A percentile compares a stretch with the other conserved stretches of the same genome.
These are phyloP conservation scores for Ceratosolen fusciceps DNA, from an alignment of 1,140 invertebrate species.

Conservation along the genomic window DNA sequence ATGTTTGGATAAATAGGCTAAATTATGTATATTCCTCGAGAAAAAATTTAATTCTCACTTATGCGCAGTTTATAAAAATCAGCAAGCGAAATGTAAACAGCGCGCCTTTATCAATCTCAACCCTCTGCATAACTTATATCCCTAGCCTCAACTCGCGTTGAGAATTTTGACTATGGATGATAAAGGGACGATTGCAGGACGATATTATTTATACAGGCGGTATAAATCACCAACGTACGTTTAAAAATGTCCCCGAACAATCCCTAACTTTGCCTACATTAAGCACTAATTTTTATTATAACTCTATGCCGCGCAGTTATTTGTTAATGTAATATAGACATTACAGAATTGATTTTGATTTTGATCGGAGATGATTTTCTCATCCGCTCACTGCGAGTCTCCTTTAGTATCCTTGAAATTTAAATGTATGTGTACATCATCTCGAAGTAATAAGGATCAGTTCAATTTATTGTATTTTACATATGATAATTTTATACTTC, in stretches of 20 bases:
- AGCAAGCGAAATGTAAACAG: neutral
- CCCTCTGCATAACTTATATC: neutral
- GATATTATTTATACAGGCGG: slow-evolving; percentile 33
- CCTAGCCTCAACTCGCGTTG: neutral
- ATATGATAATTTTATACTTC: too few species aligned
- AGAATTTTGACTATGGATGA: slow-evolving; percentile 22
- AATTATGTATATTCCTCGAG: neutral
- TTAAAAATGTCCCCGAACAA: slow-evolving; percentile 29
- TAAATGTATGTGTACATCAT: neutral
- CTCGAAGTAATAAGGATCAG: neutral
- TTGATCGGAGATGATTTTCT: slow-evolving; percentile 12
- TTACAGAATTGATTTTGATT: slow-evolving; percentile 12
- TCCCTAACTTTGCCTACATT: slow-evolving; percentile 10
- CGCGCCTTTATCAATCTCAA: neutral
- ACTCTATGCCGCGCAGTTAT: neutral
- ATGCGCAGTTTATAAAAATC: neutral
- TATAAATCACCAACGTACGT: slow-evolving; percentile 24
- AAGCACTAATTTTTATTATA: slow-evolving; percentile 30
- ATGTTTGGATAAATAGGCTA: too few species aligned
- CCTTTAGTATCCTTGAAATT: neutral
- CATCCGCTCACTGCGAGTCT: neutral
- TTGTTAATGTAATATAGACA: slow-evolving; percentile 44
- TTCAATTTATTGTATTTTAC: too few species aligned
- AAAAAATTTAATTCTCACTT: neutral
- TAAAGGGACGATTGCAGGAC: neutral